Conservation (phyloP, 1,140 invertebrate species). For the Anoplophora glabripennis region DNA sequence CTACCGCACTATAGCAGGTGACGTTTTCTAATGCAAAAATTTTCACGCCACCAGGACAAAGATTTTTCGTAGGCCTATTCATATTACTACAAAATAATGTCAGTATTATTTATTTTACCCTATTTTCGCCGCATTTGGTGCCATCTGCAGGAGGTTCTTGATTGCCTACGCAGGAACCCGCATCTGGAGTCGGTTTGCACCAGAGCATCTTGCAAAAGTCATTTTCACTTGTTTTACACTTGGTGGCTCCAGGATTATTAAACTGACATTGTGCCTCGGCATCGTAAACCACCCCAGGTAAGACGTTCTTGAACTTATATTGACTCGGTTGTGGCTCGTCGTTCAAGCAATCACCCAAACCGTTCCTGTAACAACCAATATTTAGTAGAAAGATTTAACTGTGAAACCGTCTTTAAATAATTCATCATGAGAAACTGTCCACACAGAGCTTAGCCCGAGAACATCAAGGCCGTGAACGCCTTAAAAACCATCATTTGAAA, state of each 20-base stretch:
- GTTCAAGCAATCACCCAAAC: constrained; percentile 63
- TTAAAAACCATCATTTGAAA: too few species aligned
- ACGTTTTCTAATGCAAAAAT: too few species aligned
- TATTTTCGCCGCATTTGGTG: constrained; percentile 62
- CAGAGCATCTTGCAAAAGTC: constrained; percentile 57
- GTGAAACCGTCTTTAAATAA: too few species aligned
- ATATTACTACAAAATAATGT: background rate
- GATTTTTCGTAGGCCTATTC: too few species aligned
- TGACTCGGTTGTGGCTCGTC: constrained; percentile 59
- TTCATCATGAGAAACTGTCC: too few species aligned
- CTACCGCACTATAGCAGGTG: too few species aligned
- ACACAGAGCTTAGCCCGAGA: too few species aligned
- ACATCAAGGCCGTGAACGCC: too few species aligned
- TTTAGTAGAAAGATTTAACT: background rate
- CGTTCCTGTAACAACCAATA: constrained; percentile 51
- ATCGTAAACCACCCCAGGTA: constrained; percentile 69
- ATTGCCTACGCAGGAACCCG: constrained; percentile 56
- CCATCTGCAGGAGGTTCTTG: constrained; percentile 64
- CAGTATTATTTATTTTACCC: constrained; percentile 38
- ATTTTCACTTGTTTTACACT: constrained; percentile 49
- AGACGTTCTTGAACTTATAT: constrained; percentile 55
- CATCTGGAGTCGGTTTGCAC: constrained; percentile 51
- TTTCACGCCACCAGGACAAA: too few species aligned
- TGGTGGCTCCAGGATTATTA: constrained; percentile 38
- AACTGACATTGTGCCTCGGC: constrained; percentile 64